A percentile compares a stretch with the other conserved stretches of the same genome.
These are phyloP conservation scores for Drosophila incognita DNA, from an alignment of 2,888 invertebrate genomes.

Conservation along the genomic window DNA sequence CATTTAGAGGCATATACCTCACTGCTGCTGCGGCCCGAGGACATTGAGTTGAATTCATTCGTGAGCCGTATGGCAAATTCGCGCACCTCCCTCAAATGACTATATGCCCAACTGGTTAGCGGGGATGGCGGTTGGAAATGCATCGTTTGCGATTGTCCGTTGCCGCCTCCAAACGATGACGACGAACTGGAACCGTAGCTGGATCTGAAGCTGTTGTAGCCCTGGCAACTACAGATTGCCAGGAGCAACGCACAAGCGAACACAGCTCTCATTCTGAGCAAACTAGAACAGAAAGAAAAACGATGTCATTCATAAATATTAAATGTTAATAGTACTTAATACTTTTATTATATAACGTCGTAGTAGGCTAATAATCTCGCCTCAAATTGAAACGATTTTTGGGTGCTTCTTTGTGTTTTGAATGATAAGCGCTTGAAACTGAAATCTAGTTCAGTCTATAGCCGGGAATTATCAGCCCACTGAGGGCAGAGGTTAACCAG, in stretches of 20 bases:
- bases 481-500: constrained; percentile 58
- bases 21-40: constrained; percentile 58
- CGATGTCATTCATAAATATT: constrained; percentile 61
- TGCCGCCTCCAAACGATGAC: constrained; percentile 44
- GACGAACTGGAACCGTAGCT: constrained; percentile 62
- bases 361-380: constrained; percentile 16
- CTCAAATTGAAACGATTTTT: constrained; percentile 27
- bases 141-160: constrained; percentile 31
- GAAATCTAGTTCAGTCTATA: constrained; percentile 70
- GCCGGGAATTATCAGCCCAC: constrained; percentile 54
- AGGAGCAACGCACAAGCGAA: constrained; percentile 70
- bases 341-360: not conserved
- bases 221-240: constrained; percentile 62
- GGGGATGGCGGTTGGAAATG: constrained; percentile 43
- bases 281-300: constrained; percentile 47
- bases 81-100: constrained; percentile 77
- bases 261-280: constrained; percentile 72
- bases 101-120: constrained; percentile 79
- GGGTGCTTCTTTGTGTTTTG: constrained; percentile 14
- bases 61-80: constrained; percentile 80
- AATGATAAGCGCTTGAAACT: constrained; percentile 52
- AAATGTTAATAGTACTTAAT: constrained; percentile 14
- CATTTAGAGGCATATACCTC: constrained; percentile 57
- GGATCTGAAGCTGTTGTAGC: constrained; percentile 54
- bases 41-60: constrained; percentile 79